A percentile compares a stretch with the other conserved stretches of the same genome.
Conservation (phyloP, 37 sponge, comb jelly and placozoan genomes). For the Tethya wilhelma region DNA sequence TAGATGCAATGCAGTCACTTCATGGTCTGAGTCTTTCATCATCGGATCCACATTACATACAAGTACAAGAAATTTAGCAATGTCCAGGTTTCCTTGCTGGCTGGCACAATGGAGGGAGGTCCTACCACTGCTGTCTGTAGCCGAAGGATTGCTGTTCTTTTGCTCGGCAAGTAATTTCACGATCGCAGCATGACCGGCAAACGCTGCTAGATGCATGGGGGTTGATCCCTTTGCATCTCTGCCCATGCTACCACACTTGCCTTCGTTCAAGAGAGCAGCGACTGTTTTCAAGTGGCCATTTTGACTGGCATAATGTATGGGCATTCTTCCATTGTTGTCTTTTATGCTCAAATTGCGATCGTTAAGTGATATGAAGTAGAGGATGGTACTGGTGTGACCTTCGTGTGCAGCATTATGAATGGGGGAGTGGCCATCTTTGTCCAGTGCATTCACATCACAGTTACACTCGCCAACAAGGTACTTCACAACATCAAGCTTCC, state of each 20-base stretch:
- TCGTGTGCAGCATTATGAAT: conserved; percentile 75
- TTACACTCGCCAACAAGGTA: conserved; percentile 48
- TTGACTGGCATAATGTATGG: conserved; percentile 75
- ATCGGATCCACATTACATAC: conserved; percentile 17
- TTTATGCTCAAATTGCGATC: conserved; percentile 27
- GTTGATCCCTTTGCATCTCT: conserved; percentile 62
- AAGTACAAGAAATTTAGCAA: conserved; percentile 45
- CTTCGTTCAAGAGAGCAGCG: conserved; percentile 32
- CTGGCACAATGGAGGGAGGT: conserved; percentile 75
- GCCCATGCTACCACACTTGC: neutral
- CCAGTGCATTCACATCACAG: conserved; percentile 22
- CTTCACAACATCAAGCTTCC: conserved; percentile 33
- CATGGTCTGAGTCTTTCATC: conserved; percentile 8
- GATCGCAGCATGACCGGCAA: conserved; percentile 57
- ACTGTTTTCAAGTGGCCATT: conserved; percentile 72
- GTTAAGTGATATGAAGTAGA: conserved; percentile 36
- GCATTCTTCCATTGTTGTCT: conserved; percentile 67
- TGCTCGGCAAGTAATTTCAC: conserved; percentile 47
- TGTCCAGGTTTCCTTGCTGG: conserved; percentile 67
- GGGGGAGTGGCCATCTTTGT: conserved; percentile 50
- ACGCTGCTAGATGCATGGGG: conserved; percentile 74
- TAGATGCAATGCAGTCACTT: conserved; percentile 30
- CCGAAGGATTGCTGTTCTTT: conserved; percentile 6
- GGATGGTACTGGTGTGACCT: conserved; percentile 61
- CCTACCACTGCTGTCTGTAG: conserved; percentile 29